Conservation (phyloP, 2,797 vertebrate genomes). For the Macropus fuliginosus region DNA sequence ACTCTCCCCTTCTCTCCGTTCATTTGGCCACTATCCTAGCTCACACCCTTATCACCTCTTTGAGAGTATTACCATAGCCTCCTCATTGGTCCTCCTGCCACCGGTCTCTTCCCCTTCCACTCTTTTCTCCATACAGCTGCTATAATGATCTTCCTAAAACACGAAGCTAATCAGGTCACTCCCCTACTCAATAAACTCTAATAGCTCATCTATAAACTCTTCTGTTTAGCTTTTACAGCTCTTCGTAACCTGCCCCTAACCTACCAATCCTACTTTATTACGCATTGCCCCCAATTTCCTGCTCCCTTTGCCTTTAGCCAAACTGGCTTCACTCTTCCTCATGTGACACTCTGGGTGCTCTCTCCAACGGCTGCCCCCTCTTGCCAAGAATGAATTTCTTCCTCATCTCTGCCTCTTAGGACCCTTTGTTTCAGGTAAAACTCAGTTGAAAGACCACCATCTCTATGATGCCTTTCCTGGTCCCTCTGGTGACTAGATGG, state of each 20-base stretch:
- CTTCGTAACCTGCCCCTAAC: neutral
- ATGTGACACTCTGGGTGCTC: neutral
- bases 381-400: neutral
- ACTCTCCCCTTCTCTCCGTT: neutral
- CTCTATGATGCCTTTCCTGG: neutral
- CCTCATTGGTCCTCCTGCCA: neutral
- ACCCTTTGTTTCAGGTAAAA: neutral
- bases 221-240: neutral
- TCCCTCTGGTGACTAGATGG: neutral
- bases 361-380: neutral
- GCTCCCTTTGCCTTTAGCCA: neutral
- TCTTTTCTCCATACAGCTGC: neutral
- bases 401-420: neutral
- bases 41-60: neutral
- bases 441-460: neutral
- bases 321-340: neutral
- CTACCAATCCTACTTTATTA: neutral
- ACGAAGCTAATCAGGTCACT: neutral
- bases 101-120: neutral
- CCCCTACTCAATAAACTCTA: neutral
- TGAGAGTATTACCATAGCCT: neutral
- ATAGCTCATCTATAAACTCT: neutral
- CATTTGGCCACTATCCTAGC: neutral
- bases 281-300: neutral
- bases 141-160: neutral